Conservation (phyloP, 92 coral and sea anemone species). For the Micromussa lordhowensis region DNA sequence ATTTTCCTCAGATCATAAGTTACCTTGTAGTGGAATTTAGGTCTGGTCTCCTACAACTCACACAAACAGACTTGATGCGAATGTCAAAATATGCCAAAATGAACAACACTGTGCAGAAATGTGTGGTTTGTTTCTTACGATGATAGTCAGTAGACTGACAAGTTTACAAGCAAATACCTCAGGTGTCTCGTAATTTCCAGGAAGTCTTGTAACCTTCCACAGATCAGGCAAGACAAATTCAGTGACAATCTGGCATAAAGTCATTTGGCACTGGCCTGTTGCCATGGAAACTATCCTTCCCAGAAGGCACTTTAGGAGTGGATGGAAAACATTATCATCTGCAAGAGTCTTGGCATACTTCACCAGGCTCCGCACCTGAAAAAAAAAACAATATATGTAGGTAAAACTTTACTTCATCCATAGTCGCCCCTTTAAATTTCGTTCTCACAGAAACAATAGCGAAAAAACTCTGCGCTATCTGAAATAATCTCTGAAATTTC, state of each 20-base stretch:
- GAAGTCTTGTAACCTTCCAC: slow-evolving; percentile 47
- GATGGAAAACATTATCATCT: slow-evolving; percentile 41
- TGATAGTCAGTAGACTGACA: not conserved
- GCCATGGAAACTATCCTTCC: slow-evolving; percentile 63
- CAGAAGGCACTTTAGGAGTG: slow-evolving; percentile 58
- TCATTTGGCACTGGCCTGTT: slow-evolving; percentile 49
- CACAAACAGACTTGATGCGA: not conserved
- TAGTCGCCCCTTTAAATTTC: too few relatives aligned
- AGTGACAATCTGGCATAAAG: slow-evolving; percentile 46
- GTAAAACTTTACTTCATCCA: too few relatives aligned
- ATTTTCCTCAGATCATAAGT: too few relatives aligned
- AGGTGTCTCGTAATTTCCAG: slow-evolving; percentile 30
- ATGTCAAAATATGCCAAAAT: not conserved
- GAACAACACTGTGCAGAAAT: not conserved
- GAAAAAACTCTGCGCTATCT: too few relatives aligned
- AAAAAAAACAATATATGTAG: not conserved
- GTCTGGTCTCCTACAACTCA: too few relatives aligned
- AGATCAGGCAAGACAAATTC: slow-evolving; percentile 41
- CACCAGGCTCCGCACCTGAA: slow-evolving; percentile 58
- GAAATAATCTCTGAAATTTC: too few relatives aligned
- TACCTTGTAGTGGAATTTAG: too few relatives aligned
- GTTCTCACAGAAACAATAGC: too few relatives aligned
- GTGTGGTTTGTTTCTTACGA: not conserved
- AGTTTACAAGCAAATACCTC: slow-evolving; percentile 44
- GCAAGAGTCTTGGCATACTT: slow-evolving; percentile 31